Conservation (phyloP, 2,113 vertebrate species). For the Motacilla tschutschensis region DNA sequence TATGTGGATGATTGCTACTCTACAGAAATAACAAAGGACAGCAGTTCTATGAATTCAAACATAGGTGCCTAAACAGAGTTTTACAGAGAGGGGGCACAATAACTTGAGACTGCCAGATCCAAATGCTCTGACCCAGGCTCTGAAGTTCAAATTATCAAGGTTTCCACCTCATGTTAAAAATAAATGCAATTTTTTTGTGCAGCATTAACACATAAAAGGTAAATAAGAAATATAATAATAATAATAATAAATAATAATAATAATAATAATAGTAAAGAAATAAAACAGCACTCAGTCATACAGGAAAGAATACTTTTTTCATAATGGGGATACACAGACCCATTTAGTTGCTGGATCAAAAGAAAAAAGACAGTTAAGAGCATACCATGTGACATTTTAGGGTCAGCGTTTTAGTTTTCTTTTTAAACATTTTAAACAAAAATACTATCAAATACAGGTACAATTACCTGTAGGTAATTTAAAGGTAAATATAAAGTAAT, state of each 20-base stretch:
- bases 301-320: neutral
- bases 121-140: neutral
- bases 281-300: neutral
- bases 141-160: neutral
- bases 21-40: neutral
- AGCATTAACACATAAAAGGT: neutral
- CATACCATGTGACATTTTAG: neutral
- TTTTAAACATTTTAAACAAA: neutral
- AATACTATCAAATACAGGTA: neutral
- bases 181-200: neutral
- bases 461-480: neutral
- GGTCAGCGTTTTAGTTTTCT: neutral
- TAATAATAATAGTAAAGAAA: constrained; percentile 1
- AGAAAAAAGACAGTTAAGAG: neutral
- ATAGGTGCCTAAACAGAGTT: neutral
- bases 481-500: neutral
- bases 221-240: neutral
- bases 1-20: neutral
- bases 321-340: neutral
- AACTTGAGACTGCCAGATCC: neutral
- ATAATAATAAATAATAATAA: too few species aligned
- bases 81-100: neutral
- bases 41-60: neutral
- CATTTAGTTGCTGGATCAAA: neutral
- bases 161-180: neutral